These are phyloP conservation scores for Mugil cephalus DNA, from an alignment of 2,113 vertebrate species.

Conservation along the genomic window DNA sequence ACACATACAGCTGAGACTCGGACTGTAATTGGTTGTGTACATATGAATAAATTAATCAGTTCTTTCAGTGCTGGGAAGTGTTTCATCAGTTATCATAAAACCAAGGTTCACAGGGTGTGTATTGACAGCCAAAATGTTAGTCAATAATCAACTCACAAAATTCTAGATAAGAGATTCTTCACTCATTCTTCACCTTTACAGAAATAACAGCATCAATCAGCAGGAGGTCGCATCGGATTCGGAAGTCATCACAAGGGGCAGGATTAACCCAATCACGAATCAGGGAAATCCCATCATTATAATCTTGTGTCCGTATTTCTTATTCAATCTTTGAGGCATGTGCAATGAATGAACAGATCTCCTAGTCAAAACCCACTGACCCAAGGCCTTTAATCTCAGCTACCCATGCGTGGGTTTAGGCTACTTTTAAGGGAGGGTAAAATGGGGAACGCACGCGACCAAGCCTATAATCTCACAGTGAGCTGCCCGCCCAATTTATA, in stretches of 20 bases:
- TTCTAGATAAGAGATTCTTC: conserved; percentile 13
- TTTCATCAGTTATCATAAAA: background rate
- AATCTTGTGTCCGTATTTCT: no score
- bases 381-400: conserved; percentile 64
- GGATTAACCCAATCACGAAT: conserved; percentile 73
- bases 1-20: no score
- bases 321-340: conserved; percentile 26
- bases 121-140: background rate
- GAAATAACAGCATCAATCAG: conserved; percentile 25
- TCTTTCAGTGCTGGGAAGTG: background rate
- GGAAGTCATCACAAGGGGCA: conserved; percentile 46
- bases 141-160: conserved; percentile 5
- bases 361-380: conserved; percentile 55
- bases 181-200: background rate
- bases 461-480: conserved; percentile 65
- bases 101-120: background rate
- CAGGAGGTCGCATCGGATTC: conserved; percentile 45
- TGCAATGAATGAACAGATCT: conserved; percentile 32
- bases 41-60: background rate
- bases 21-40: no score
- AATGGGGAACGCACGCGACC: conserved; percentile 42
- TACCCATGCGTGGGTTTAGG: conserved; percentile 45
- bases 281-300: conserved; percentile 64
- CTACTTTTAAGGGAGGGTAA: conserved; percentile 56
- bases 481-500: conserved; percentile 58